Evolutionary conservation across 1,140 invertebrate genomes (phyloP).

Genomic region (Eubasilissa regina): DNA sequence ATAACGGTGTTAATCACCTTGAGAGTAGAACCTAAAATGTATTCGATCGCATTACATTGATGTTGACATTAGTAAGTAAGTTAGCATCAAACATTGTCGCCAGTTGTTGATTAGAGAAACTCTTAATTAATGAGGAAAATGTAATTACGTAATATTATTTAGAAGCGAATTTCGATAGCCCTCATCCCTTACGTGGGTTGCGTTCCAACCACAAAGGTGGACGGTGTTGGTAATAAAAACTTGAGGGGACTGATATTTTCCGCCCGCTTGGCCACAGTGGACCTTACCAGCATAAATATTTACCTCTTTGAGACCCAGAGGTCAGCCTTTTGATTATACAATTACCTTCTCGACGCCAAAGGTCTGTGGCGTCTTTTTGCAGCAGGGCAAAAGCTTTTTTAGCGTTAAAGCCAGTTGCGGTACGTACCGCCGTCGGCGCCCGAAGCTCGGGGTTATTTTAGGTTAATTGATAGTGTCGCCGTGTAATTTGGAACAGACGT

Average conservation of each 20-base stretch:
- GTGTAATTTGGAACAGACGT: slow-evolving; percentile 16
- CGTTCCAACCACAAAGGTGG: background rate
- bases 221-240: background rate
- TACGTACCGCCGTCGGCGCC: slow-evolving; percentile 9
- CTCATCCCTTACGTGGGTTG: background rate
- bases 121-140: no score
- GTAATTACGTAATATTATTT: no score
- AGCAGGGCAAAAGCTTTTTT: slow-evolving; percentile 9
- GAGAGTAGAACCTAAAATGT: no score
- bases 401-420: background rate
- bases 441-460: background rate
- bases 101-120: no score
- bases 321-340: slow-evolving; percentile 42
- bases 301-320: slow-evolving; percentile 32
- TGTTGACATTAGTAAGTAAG: no score
- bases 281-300: slow-evolving; percentile 34
- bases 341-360: slow-evolving; percentile 25
- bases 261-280: background rate
- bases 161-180: no score
- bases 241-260: background rate
- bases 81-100: no score
- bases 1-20: no score
- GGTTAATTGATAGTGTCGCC: slow-evolving; percentile 32
- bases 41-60: no score
- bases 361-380: slow-evolving; percentile 26